Evolutionary conservation across 2,888 invertebrate species (phyloP).

Genomic region (Acanthosepion lycidas): DNA sequence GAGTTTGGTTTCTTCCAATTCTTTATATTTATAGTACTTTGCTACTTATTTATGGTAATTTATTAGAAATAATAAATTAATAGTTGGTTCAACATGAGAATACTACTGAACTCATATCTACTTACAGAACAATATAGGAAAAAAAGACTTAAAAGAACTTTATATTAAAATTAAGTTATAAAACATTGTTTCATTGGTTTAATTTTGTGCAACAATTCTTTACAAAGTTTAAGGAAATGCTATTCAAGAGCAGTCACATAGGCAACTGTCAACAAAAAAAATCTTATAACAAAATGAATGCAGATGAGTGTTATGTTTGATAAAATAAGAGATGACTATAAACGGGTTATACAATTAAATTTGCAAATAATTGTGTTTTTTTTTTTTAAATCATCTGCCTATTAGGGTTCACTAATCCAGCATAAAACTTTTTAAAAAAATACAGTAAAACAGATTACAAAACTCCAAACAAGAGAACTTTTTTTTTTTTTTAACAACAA

Average conservation of each 20-base stretch:
- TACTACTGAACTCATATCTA: neutral
- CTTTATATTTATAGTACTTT: no score
- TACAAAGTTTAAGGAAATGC: neutral
- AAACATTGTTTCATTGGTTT: constrained; percentile 1
- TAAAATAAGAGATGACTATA: constrained; percentile 36
- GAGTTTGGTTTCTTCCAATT: neutral
- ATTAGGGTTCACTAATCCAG: neutral
- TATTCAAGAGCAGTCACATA: neutral
- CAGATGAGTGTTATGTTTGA: constrained; percentile 42
- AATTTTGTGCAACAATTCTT: neutral
- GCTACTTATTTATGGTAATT: no score
- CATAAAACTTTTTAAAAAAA: neutral
- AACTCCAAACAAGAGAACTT: neutral
- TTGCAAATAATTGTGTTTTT: neutral
- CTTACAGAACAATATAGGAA: neutral
- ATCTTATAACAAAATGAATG: neutral
- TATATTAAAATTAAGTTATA: neutral
- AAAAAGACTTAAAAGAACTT: neutral
- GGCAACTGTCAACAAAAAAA: constrained; percentile 1
- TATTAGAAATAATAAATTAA: no score
- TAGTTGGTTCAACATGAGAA: neutral
- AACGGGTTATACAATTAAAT: constrained; percentile 43
- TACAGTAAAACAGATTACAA: neutral
- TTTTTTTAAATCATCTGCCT: neutral
- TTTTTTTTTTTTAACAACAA: neutral